Conservation (phyloP, 1,140 invertebrate genomes). For the Cecropterus lyciades region DNA sequence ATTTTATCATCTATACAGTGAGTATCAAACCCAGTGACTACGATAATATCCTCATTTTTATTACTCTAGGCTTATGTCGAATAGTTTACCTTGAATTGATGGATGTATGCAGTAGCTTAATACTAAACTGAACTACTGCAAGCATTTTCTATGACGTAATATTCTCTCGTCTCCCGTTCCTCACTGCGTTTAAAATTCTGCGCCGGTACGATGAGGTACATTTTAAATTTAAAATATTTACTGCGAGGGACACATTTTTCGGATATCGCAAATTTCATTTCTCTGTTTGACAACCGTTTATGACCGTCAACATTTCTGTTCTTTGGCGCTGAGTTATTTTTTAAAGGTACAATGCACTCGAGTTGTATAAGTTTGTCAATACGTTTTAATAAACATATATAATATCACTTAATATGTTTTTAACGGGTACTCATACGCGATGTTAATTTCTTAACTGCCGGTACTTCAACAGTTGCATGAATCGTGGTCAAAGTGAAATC, state of each 20-base stretch:
- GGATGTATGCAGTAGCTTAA: neutral
- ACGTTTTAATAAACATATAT: no score
- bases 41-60: neutral
- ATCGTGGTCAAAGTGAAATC: no score
- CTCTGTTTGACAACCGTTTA: slow-evolving; percentile 28
- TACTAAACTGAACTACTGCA: slow-evolving; percentile 4
- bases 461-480: no score
- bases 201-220: slow-evolving; percentile 2
- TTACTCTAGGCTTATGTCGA: neutral
- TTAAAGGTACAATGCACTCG: neutral
- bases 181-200: slow-evolving; percentile 27
- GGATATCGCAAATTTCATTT: slow-evolving; percentile 28
- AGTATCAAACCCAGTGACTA: no score
- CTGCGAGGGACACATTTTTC: slow-evolving; percentile 25
- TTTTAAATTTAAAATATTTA: slow-evolving; percentile 35
- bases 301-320: slow-evolving; percentile 13
- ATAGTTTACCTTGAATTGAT: neutral
- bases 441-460: no score
- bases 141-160: neutral
- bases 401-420: no score
- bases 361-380: neutral
- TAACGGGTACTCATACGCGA: no score
- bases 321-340: slow-evolving; percentile 10
- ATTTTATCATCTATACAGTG: no score
- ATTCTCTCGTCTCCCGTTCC: slow-evolving; percentile 9